Evolutionary conservation across 2,888 invertebrate genomes (phyloP), one percentile per base, ranked within the genome.

Genomic region (Platypus cylindrus): DNA sequence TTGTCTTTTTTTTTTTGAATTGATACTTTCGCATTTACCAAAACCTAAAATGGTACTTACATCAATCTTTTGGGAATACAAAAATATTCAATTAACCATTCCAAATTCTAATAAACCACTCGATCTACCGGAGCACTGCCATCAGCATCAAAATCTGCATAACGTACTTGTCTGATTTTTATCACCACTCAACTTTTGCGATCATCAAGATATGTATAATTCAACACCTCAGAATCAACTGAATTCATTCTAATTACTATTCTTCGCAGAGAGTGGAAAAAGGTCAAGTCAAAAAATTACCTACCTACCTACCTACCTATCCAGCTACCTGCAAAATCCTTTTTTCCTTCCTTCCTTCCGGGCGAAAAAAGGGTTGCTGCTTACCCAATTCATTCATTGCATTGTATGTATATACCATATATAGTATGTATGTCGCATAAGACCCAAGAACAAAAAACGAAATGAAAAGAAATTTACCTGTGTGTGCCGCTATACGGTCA

Each of bases 331-430:
- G 60, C 59, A 54, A 44, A 50, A 34, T 55, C 55, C 49, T 54
- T 49, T 58, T 55, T n/a, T n/a, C n/a, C n/a, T n/a, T n/a, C n/a
- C 57, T 59, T 59, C 58, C 59, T 59, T 59, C 59, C 59, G 59
- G 59, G 52, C 8, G 38, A 12, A 30, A 34, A 30, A 43, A 43
- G 39, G 39, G 43, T 41, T 39, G 31, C 26, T 31, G 7, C 28
- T 9, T 20, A 9, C 20, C 20, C 20, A 9, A 5, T 9, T 20
- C 14, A 16, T 14, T 27, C 14, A 8, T 14, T 14, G 27, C 15
- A 32, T 27, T 37, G 36, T 17, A 38, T 40, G 38, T 42, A n/a
- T n/a, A n/a, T n/a, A n/a, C n/a, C n/a, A n/a, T n/a, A n/a, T n/a
- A n/a, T n/a, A n/a, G n/a, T n/a, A n/a, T n/a, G n/a, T 42, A 12